These are phyloP conservation scores for Bradynema listronoti DNA, from an alignment of 1,140 invertebrate species.

Conservation along the genomic window DNA sequence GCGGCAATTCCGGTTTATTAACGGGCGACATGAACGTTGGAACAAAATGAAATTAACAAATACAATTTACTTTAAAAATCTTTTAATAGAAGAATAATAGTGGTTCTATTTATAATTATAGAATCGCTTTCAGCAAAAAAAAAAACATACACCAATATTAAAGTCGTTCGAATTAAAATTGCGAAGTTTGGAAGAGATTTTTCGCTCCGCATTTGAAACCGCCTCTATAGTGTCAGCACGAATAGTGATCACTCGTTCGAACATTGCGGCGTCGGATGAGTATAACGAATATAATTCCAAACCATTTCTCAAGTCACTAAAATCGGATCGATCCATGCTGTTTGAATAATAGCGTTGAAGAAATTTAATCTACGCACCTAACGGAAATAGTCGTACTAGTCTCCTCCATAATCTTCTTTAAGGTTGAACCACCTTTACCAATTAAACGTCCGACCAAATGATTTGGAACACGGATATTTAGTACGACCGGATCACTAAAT, in stretches of 20 bases:
- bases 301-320: slow-evolving; percentile 12
- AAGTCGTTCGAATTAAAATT: too few relatives aligned
- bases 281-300: background rate
- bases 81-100: too few relatives aligned
- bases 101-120: too few relatives aligned
- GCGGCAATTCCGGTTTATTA: too few relatives aligned
- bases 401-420: slow-evolving; percentile 95
- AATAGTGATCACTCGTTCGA: slow-evolving; percentile 90
- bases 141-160: too few relatives aligned
- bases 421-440: slow-evolving; percentile 84
- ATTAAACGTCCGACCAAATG: slow-evolving; percentile 93
- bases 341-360: background rate
- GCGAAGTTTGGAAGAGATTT: slow-evolving; percentile 85
- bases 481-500: too few relatives aligned
- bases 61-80: too few relatives aligned
- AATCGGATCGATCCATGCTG: background rate
- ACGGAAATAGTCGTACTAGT: slow-evolving; percentile 94
- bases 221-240: slow-evolving; percentile 75
- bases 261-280: background rate
- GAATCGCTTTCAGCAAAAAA: too few relatives aligned
- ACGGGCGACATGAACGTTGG: too few relatives aligned
- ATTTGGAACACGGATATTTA: slow-evolving; percentile 92
- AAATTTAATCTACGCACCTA: slow-evolving; percentile 6
- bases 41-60: too few relatives aligned
- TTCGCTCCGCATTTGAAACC: slow-evolving; percentile 83